These are phyloP conservation scores for Sinocyclocheilus anophthalmus DNA, from an alignment of 2,113 vertebrate genomes.

Conservation along the genomic window DNA sequence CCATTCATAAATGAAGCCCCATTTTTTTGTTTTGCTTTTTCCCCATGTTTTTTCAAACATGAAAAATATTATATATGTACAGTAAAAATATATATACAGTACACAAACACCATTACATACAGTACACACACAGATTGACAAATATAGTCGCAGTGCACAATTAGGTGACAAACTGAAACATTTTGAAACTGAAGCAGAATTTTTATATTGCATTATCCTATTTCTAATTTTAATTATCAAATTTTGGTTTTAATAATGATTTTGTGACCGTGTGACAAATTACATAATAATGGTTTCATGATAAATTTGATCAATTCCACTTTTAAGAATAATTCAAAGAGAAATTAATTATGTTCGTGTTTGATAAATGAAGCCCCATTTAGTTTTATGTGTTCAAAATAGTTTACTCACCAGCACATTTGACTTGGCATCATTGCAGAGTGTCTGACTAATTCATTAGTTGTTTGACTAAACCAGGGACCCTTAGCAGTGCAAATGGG, in stretches of 20 bases:
- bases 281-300: too few relatives aligned
- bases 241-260: neutral
- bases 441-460: conserved; percentile 29
- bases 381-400: too few relatives aligned
- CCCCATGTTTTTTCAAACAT: too few relatives aligned
- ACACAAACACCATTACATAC: too few relatives aligned
- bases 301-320: neutral
- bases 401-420: neutral
- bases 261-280: neutral
- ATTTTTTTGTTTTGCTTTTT: too few relatives aligned
- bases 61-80: too few relatives aligned
- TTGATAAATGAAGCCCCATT: neutral
- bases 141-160: neutral
- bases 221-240: too few relatives aligned
- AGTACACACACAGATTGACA: too few relatives aligned
- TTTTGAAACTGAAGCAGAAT: neutral
- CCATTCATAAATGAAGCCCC: too few relatives aligned
- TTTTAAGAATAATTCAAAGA: neutral
- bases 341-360: neutral
- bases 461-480: conserved; percentile 7
- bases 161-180: neutral
- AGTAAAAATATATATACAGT: too few relatives aligned
- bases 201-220: too few relatives aligned
- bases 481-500: conserved; percentile 33
- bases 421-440: neutral